Evolutionary conservation across 2,113 vertebrate species (phyloP).

Genomic region (Nibea albiflora): DNA sequence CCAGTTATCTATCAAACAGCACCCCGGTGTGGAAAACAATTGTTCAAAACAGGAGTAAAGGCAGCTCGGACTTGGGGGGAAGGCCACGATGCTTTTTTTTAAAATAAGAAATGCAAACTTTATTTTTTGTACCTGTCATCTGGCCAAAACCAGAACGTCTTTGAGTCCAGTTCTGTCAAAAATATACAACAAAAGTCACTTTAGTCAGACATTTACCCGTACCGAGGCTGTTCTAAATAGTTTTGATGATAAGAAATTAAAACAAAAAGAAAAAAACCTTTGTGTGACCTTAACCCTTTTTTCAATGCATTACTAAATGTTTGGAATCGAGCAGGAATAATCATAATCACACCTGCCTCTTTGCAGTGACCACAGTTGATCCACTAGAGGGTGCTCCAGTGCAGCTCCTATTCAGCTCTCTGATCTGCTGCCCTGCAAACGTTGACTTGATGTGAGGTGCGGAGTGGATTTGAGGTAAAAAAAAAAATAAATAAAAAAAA

Average conservation of each 20-base stretch:
- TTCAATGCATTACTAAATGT: not conserved
- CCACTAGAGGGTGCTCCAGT: constrained; percentile 69
- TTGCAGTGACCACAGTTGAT: not conserved
- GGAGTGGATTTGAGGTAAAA: constrained; percentile 55
- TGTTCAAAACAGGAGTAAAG: constrained; percentile 12
- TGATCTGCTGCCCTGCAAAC: constrained; percentile 9
- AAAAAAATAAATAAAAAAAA: not conserved
- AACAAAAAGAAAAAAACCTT: not conserved
- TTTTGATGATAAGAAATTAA: not conserved
- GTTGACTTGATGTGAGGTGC: constrained; percentile 12
- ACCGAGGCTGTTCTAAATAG: not conserved
- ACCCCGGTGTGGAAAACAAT: constrained; percentile 18
- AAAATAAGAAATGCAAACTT: not conserved
- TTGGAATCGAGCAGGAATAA: not conserved
- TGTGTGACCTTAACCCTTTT: not conserved
- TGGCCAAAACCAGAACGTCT: not conserved
- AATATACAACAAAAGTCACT: not conserved
- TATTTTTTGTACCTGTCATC: constrained; percentile 6
- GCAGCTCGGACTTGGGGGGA: not conserved
- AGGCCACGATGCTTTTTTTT: not conserved
- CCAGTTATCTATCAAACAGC: constrained; percentile 51
- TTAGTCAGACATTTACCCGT: not conserved
- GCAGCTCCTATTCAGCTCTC: not conserved
- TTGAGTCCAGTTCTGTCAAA: not conserved
- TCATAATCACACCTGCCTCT: not conserved